These are phyloP conservation scores for Eupithecia subumbrata DNA, from an alignment of 2,888 invertebrate species.

Conservation along the genomic window DNA sequence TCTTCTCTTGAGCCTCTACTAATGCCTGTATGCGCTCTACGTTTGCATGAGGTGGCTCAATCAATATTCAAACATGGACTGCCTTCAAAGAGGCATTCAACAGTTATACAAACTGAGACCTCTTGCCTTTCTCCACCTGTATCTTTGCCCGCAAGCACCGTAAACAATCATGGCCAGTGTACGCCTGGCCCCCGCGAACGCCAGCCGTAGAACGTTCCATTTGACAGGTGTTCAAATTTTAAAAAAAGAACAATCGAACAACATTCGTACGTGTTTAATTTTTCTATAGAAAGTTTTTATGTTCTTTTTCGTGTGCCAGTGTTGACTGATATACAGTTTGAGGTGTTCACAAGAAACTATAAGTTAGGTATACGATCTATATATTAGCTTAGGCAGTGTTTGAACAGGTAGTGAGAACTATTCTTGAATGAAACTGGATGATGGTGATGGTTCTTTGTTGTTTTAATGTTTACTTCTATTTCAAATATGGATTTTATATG, in stretches of 20 bases:
- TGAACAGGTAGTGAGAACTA: conserved; percentile 38
- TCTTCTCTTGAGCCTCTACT: neutral
- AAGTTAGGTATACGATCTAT: conserved; percentile 10
- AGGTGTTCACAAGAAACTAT: neutral
- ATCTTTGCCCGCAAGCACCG: conserved; percentile 69
- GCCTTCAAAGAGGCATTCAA: conserved; percentile 51
- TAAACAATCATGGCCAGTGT: conserved; percentile 80
- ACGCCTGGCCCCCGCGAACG: conserved; percentile 71
- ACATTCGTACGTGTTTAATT: conserved; percentile 66
- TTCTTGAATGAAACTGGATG: conserved; percentile 35
- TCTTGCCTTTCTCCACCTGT: conserved; percentile 40
- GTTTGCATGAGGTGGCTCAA: neutral
- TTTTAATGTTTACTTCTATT: conserved; percentile 12
- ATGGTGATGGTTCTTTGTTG: conserved; percentile 19
- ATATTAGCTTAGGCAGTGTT: conserved; percentile 36
- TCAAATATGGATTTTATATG: neutral
- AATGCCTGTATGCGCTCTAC: neutral
- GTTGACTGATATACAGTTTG: conserved; percentile 35
- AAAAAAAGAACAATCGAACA: conserved; percentile 51
- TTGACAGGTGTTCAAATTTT: conserved; percentile 64
- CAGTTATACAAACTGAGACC: conserved; percentile 43
- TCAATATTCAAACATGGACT: neutral
- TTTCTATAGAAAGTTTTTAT: conserved; percentile 31
- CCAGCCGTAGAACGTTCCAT: conserved; percentile 56
- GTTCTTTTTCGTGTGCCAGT: conserved; percentile 42